Evolutionary conservation across 2,797 vertebrate genomes (phyloP), one percentile per base, ranked within the genome.

Genomic region (Bufotes viridis): DNA sequence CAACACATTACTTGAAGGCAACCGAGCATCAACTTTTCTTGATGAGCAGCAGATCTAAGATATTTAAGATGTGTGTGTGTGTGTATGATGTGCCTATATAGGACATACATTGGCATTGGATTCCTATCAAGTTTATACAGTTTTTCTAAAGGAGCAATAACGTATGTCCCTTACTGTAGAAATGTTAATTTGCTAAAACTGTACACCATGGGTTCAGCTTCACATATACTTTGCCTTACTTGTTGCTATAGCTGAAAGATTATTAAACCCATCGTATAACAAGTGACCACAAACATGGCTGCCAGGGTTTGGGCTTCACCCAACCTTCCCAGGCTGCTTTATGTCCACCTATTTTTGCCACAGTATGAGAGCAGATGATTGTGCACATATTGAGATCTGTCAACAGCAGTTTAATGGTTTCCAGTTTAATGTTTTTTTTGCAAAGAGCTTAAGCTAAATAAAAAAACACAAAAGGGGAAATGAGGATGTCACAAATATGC

Each of bases 1-100:
- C 55, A 84, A 74, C 69, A 74, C 67, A 60, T 60, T 72, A 84
- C 29, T 61, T 57, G 55, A 60, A 75, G 29, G 57, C 61, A 84
- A 58, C 53, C 8, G 29, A 42, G 9, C 53, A 75, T 75, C 14
- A 76, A n/a, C 20, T 49, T 17, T 24, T 75, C 34, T 75, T 76
- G 69, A 84, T n/a, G 57, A 74, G 55, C 26, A 58, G 2, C 9
- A 60, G 18, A 58, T 61, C 57, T 42, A 5, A 18, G 13, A 58
- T 80, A 5, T 60, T 7, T 51, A 51, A 22, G 42, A 42, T 34
- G 29, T 34, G 29, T 34, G 29, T 60, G 17, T 58, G 24, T 58
- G 51, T 29, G 49, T 29, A 7, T n/a, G 18, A 60, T 20, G 24
- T 82, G 60, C n/a, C 7, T 69, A 17, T 67, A 18, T 69, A 53